Evolutionary conservation across 2,797 vertebrate species (phyloP).

Genomic region (Chelonia mydas): DNA sequence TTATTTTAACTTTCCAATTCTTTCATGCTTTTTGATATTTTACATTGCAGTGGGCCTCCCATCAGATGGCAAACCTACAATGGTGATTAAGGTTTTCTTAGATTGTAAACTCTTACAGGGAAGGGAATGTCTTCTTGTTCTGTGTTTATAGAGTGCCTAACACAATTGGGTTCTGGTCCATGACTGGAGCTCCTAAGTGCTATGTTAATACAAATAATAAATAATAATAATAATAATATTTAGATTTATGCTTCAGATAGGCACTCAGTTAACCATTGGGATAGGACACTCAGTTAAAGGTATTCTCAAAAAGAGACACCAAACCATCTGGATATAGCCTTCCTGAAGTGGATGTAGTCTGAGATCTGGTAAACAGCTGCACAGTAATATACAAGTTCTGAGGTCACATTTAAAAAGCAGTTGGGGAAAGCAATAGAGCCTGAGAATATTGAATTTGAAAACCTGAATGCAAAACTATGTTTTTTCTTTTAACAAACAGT

Average conservation of each 20-base stretch:
- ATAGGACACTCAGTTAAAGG: constrained; percentile 38
- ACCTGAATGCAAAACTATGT: rapidly evolving
- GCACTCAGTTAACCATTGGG: constrained; percentile 26
- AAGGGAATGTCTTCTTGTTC: neutral
- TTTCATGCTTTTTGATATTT: constrained; percentile 40
- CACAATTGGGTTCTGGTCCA: too few species aligned
- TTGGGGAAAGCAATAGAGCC: neutral
- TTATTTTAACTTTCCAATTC: neutral
- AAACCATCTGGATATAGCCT: neutral
- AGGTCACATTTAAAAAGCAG: neutral
- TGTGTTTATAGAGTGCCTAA: neutral
- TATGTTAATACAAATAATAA: too few species aligned
- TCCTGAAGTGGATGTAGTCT: neutral
- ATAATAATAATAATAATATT: too few species aligned
- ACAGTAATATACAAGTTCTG: neutral
- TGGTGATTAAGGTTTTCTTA: constrained; percentile 13
- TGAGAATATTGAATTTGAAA: neutral
- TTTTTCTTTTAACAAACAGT: neutral
- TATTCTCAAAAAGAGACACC: constrained; percentile 15
- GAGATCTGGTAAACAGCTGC: constrained; percentile 7
- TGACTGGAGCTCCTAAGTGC: too few species aligned
- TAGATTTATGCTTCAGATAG: constrained; percentile 23
- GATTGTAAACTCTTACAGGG: too few species aligned
- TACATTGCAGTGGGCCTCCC: constrained; percentile 32
- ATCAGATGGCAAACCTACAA: constrained; percentile 29